Percentiles rank a stretch among this genome's conserved stretches.
Evolutionary conservation across 2,888 invertebrate species (phyloP).

Genomic region (Nomada flava): DNA sequence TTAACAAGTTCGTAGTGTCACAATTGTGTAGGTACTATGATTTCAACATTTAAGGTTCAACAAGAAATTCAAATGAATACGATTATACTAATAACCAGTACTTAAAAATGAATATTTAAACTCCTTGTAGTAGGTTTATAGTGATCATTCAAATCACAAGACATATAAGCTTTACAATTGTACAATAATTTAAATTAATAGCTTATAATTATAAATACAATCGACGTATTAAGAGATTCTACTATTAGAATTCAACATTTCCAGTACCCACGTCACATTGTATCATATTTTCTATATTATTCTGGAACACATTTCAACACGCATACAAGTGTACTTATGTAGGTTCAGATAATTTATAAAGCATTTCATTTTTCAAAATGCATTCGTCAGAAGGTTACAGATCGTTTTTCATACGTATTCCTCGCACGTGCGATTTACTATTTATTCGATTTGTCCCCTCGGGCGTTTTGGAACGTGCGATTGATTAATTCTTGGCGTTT

Average conservation of each 20-base stretch:
- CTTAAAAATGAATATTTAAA: too few relatives aligned
- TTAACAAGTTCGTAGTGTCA: not conserved
- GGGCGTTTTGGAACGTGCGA: not conserved
- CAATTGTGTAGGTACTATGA: constrained; percentile 1
- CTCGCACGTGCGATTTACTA: not conserved
- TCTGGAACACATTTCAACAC: too few relatives aligned
- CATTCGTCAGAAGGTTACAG: too few relatives aligned
- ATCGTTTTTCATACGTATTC: not conserved
- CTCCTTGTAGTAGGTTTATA: too few relatives aligned
- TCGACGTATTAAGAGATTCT: not conserved
- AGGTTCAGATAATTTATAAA: not conserved
- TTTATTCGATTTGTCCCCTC: not conserved
- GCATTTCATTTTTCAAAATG: not conserved
- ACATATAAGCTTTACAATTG: not conserved
- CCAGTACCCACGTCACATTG: not conserved
- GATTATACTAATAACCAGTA: not conserved
- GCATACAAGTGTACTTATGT: not conserved
- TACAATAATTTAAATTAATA: not conserved
- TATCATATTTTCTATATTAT: not conserved
- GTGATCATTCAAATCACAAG: not conserved
- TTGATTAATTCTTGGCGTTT: constrained; percentile 10
- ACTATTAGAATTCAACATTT: not conserved
- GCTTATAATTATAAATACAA: not conserved
- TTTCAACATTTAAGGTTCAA: not conserved
- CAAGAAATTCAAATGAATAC: not conserved